Conservation (phyloP, 1,140 invertebrate species). For the Antheraea mylitta region DNA sequence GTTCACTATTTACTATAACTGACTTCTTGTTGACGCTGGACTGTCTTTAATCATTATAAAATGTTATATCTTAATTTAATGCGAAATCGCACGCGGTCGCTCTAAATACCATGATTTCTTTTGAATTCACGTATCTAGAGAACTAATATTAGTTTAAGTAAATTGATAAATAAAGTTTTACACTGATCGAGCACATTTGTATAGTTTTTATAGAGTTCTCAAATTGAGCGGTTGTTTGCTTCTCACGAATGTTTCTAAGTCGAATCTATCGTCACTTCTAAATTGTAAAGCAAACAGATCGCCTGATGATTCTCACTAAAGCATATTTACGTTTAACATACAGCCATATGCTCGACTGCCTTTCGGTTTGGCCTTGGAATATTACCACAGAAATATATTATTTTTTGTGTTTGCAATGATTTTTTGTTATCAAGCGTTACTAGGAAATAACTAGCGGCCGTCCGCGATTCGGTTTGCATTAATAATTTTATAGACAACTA, state of each 20-base stretch:
- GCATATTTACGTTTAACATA: background rate
- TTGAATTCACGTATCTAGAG: too few relatives aligned
- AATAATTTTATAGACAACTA: too few relatives aligned
- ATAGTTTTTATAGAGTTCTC: background rate
- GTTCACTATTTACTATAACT: too few relatives aligned
- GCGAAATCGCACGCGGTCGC: too few relatives aligned
- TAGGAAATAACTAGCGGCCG: too few relatives aligned
- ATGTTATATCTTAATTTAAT: too few relatives aligned
- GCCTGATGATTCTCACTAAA: background rate
- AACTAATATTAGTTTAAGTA: too few relatives aligned
- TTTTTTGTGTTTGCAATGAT: background rate
- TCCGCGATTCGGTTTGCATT: too few relatives aligned
- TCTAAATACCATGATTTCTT: too few relatives aligned
- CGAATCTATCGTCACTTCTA: background rate
- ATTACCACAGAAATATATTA: background rate
- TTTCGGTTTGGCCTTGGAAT: background rate
- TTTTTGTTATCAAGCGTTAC: background rate
- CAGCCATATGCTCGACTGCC: background rate
- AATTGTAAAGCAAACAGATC: background rate
- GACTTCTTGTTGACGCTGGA: too few relatives aligned
- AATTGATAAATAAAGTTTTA: too few relatives aligned
- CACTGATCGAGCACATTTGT: background rate
- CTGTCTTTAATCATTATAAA: too few relatives aligned
- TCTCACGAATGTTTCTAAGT: background rate
- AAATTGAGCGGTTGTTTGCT: background rate